These are phyloP conservation scores for Beroe ovata DNA, from an alignment of 37 sponge, comb jelly and placozoan species.

Conservation along the genomic window DNA sequence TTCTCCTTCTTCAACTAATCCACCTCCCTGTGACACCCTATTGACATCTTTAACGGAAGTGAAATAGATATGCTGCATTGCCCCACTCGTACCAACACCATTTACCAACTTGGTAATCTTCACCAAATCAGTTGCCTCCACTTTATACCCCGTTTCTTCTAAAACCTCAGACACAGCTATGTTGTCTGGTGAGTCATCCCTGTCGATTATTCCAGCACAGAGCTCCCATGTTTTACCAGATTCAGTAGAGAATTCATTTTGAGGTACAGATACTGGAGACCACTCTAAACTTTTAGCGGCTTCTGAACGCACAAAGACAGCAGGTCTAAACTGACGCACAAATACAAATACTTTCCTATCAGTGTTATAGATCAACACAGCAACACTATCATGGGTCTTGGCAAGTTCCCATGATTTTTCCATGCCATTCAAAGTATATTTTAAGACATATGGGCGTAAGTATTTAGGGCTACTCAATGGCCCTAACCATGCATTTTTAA, in stretches of 20 bases:
- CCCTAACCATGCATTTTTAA: constrained; percentile 64
- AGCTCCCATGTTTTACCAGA: constrained; percentile 32
- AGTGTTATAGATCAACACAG: constrained; percentile 38
- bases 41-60: background rate
- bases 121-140: constrained; percentile 3
- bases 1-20: constrained; percentile 54
- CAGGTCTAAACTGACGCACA: constrained; percentile 54
- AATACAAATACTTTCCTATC: constrained; percentile 51
- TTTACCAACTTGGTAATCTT: constrained; percentile 39
- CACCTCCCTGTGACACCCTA: constrained; percentile 7
- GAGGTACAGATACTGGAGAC: constrained; percentile 9
- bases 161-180: constrained; percentile 38
- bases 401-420: constrained; percentile 50
- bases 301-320: constrained; percentile 16
- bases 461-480: constrained; percentile 43
- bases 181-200: constrained; percentile 10
- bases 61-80: constrained; percentile 9
- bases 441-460: constrained; percentile 13
- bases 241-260: constrained; percentile 45
- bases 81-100: constrained; percentile 54
- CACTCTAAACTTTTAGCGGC: constrained; percentile 24
- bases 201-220: constrained; percentile 57
- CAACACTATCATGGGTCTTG: constrained; percentile 49
- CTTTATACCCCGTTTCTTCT: constrained; percentile 60
- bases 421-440: constrained; percentile 6